These are phyloP conservation scores for Zaprionus lineosus DNA, from an alignment of 2,888 invertebrate species.

Conservation along the genomic window DNA sequence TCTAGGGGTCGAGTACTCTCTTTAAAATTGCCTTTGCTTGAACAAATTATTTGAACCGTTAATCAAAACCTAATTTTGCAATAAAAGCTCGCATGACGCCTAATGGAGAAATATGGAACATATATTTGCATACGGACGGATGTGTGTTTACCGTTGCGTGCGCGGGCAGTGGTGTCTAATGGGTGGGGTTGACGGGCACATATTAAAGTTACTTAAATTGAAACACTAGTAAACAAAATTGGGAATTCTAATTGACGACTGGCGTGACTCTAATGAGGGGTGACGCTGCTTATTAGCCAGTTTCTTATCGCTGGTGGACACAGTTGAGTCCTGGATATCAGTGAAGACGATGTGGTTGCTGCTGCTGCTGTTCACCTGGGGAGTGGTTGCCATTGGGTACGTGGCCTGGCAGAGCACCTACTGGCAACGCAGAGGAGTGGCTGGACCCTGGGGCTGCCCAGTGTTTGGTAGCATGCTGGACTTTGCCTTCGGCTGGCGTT, in stretches of 20 bases:
- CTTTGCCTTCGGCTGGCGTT: conserved; percentile 54
- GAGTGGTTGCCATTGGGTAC: too few relatives aligned
- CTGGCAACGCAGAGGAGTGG: conserved; percentile 65
- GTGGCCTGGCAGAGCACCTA: conserved; percentile 56
- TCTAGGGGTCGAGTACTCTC: too few relatives aligned
- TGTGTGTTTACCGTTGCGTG: too few relatives aligned
- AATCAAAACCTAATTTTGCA: neutral
- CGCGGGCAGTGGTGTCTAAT: too few relatives aligned
- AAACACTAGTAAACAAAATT: neutral
- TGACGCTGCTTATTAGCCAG: too few relatives aligned
- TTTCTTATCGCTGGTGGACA: neutral
- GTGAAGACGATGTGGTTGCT: neutral
- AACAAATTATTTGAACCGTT: conserved; percentile 3
- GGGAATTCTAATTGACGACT: conserved; percentile 2
- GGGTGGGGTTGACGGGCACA: too few relatives aligned
- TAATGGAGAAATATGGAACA: conserved; percentile 11
- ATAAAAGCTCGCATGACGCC: conserved; percentile 23
- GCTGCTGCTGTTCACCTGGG: conserved; percentile 36
- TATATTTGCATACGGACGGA: conserved; percentile 8
- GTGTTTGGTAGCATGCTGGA: conserved; percentile 72
- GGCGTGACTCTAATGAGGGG: conserved; percentile 11
- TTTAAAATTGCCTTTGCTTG: too few relatives aligned
- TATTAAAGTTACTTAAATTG: neutral
- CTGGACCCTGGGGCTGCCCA: conserved; percentile 61
- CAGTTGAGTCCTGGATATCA: conserved; percentile 2